Evolutionary conservation across 2,113 vertebrate genomes (phyloP).

Genomic region (Pampusana beccarii): DNA sequence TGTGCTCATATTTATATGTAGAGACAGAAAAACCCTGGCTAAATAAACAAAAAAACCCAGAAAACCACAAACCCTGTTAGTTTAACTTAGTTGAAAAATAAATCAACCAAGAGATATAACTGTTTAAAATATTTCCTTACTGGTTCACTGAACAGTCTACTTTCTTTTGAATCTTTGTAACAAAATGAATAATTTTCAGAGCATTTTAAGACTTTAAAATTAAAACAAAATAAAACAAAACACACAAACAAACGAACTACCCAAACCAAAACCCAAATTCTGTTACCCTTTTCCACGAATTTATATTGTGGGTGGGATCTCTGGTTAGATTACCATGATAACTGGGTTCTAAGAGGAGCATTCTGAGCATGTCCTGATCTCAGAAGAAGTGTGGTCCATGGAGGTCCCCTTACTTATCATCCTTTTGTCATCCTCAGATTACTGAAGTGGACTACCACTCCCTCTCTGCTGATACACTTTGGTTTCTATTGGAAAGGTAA

Average conservation of each 20-base stretch:
- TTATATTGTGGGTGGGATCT: not conserved
- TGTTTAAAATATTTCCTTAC: not conserved
- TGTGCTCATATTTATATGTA: fast-evolving
- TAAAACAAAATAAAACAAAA: not conserved
- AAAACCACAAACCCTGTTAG: fast-evolving
- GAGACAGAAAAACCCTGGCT: not conserved
- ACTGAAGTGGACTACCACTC: not conserved
- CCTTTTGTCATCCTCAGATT: not conserved
- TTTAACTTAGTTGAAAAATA: not conserved
- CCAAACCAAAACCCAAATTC: not conserved
- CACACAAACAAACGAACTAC: not conserved
- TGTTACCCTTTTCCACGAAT: not conserved
- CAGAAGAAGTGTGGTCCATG: not conserved
- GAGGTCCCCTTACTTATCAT: not conserved
- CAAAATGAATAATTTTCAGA: fast-evolving
- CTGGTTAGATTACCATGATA: not conserved
- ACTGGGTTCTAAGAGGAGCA: not conserved
- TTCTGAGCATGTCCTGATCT: not conserved
- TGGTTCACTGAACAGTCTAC: not conserved
- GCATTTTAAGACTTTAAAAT: not conserved
- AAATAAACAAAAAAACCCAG: not conserved
- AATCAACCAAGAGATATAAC: not conserved
- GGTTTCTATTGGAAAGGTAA: not conserved
- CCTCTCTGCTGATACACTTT: not conserved
- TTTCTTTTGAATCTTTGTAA: not conserved